Evolutionary conservation across 2,113 vertebrate species (phyloP), one percentile per base, ranked within the genome.

Genomic region (Sorex fumeus): DNA sequence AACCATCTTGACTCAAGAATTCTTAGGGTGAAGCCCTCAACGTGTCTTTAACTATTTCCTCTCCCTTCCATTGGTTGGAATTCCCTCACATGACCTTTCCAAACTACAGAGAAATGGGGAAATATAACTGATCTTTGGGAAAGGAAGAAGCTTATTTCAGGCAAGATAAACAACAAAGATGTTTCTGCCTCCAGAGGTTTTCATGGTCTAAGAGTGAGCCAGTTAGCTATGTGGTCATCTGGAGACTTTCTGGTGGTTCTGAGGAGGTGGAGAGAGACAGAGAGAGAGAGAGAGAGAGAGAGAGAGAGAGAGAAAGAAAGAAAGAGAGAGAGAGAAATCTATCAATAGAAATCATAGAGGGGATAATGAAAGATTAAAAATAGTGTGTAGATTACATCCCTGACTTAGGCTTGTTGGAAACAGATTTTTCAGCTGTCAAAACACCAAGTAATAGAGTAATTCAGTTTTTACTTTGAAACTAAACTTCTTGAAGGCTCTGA

Each of bases 391-490:
- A 72, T 57, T 40, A 34, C 30, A 69, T 87, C 66, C 2, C 27
- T 91, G 50, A 47, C 21, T 36, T 83, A 57, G 1, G 1, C 8
- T 86, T 91, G 28, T 80, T 83, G 9, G 34, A 80, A 70, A 16
- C 23, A 67, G 21, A 66, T 30, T 62, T 93, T 83, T 86, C 62
- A 83, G 19, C 19, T 23, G 50, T 66, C 36, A 79, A 34, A 36
- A 70, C 13, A 16, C 6, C 66, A n/a, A 30, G 66, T 60, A 84
- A 90, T 69, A 8, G 6, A 43, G 50, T 6, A 27, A 8, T 45
- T 91, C 12, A 69, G 25, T 47, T 81, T 86, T 76, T 66, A 40
- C 36, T 86, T 83, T 76, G 43, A 15, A 91, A 87, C 19, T n/a
- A 47, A 12, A 47, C 13, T 23, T 47, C 57, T 69, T 34, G n/a